These are phyloP conservation scores for Picus viridis DNA, from an alignment of 2,797 vertebrate species.

Conservation along the genomic window DNA sequence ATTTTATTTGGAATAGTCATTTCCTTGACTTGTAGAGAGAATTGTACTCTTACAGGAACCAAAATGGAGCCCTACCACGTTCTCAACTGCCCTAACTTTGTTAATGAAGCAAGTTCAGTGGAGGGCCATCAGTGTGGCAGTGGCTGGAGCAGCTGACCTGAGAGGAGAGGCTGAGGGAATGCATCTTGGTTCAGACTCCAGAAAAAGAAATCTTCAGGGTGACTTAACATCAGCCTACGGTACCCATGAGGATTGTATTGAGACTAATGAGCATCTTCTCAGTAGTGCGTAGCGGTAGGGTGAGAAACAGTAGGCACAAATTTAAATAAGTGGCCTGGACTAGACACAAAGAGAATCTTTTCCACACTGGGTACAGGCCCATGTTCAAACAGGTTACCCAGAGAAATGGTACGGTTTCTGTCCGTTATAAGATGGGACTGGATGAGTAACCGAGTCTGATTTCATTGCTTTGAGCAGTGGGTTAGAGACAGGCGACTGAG, in stretches of 20 bases:
- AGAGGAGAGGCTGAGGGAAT: background rate
- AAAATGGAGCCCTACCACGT: background rate
- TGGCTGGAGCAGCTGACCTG: background rate
- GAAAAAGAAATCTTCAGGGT: background rate
- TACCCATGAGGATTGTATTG: accelerated
- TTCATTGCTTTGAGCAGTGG: background rate
- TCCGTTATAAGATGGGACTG: background rate
- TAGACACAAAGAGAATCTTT: background rate
- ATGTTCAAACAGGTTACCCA: background rate
- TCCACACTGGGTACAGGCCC: background rate
- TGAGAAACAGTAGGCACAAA: background rate
- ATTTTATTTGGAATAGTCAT: background rate
- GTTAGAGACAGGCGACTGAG: background rate
- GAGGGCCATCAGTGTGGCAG: background rate
- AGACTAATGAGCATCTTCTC: background rate
- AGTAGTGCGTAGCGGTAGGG: background rate
- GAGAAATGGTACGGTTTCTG: background rate
- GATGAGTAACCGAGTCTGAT: background rate
- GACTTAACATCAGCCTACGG: background rate
- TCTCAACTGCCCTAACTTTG: background rate
- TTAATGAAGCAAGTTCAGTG: background rate
- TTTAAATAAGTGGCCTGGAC: background rate
- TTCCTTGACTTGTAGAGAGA: background rate
- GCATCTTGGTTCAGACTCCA: background rate
- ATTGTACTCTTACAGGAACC: background rate